A percentile compares a stretch with the other conserved stretches of the same genome.
Evolutionary conservation across 2,888 invertebrate species (phyloP).

Genomic region (Eristalinus aeneus): DNA sequence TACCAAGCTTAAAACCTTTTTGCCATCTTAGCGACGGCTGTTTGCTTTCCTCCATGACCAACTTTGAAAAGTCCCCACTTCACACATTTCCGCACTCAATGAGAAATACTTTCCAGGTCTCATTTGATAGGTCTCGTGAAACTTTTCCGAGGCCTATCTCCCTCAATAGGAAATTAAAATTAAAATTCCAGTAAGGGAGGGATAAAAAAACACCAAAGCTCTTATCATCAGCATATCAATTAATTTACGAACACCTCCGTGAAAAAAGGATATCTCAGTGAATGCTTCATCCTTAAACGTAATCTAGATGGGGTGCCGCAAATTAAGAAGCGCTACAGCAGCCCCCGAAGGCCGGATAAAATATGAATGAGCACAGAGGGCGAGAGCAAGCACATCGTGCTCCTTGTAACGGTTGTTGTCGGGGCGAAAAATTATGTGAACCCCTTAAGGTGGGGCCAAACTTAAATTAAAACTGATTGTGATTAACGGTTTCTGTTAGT

Average conservation of each 20-base stretch:
- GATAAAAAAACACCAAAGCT: not conserved
- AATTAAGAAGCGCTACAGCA: conserved; percentile 22
- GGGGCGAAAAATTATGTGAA: not conserved
- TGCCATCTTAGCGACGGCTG: no score
- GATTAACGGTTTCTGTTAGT: conserved; percentile 50
- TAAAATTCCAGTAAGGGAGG: not conserved
- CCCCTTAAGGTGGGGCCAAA: conserved; percentile 6
- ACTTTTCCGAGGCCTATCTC: not conserved
- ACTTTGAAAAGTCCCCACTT: not conserved
- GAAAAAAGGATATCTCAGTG: conserved; percentile 38
- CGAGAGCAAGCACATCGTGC: no score
- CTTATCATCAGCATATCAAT: not conserved
- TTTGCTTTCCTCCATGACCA: not conserved
- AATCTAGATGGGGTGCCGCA: conserved; percentile 47
- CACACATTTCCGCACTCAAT: not conserved
- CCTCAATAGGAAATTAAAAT: not conserved
- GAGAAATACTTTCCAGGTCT: not conserved
- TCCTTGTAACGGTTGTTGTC: not conserved
- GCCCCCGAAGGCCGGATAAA: conserved; percentile 21
- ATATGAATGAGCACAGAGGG: conserved; percentile 1
- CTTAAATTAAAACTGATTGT: conserved; percentile 58
- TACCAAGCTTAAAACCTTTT: no score
- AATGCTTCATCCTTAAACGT: conserved; percentile 35
- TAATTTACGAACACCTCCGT: not conserved
- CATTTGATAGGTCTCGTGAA: not conserved